Evolutionary conservation across 2,797 vertebrate genomes (phyloP).

Genomic region (Protonibea diacanthus): DNA sequence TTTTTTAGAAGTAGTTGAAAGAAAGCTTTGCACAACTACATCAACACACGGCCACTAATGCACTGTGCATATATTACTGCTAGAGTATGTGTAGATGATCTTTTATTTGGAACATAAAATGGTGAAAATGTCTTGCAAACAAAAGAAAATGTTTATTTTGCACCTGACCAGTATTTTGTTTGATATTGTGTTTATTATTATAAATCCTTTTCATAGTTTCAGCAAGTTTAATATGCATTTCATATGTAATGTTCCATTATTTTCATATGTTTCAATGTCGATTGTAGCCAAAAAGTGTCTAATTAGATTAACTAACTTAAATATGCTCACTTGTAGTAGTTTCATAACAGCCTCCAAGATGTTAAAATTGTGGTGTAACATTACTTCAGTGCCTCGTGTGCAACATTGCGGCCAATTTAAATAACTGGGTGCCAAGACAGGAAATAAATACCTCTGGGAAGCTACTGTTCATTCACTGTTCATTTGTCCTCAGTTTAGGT

Average conservation of each 20-base stretch:
- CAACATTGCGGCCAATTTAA: no score
- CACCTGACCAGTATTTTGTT: background rate
- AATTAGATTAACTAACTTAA: background rate
- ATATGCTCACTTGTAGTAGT: background rate
- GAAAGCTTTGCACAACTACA: background rate
- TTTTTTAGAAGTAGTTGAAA: slow-evolving; percentile 14
- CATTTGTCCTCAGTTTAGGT: no score
- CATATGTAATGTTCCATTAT: background rate
- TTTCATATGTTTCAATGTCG: no score
- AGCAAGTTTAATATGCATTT: background rate
- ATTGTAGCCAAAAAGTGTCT: no score
- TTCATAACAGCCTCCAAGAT: background rate
- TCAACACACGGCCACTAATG: background rate
- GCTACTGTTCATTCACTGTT: no score
- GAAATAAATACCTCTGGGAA: no score
- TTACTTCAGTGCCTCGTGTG: background rate
- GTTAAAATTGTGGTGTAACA: background rate
- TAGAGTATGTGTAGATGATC: background rate
- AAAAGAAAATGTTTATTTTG: slow-evolving; percentile 2
- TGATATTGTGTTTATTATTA: background rate
- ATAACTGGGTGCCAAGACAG: no score
- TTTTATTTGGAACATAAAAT: background rate
- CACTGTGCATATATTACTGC: background rate
- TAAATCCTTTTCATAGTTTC: background rate
- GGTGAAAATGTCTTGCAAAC: no score